phyloP scores from a whole-genome alignment of 2,888 invertebrate species.

The Trissoscelio sp. region DNA sequence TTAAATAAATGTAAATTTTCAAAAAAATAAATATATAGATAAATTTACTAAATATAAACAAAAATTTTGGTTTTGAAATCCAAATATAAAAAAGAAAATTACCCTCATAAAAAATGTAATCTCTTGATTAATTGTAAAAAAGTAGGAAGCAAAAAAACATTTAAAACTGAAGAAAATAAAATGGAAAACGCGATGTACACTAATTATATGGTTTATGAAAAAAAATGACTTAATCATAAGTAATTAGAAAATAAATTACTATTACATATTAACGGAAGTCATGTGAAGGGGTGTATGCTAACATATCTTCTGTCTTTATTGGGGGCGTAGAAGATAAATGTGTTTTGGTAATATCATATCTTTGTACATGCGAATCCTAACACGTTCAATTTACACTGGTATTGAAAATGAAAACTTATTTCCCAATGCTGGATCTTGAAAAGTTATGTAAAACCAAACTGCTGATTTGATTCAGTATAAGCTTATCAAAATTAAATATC shows the following conservation, averaged over 20 bases:
- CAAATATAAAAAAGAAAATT: no score
- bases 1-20: no score
- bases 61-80: no score
- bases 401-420: not conserved
- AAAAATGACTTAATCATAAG: constrained; percentile 13
- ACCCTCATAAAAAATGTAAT: no score
- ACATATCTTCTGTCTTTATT: constrained; percentile 58
- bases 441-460: not conserved
- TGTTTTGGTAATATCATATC: constrained; percentile 60
- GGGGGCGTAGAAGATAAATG: constrained; percentile 66
- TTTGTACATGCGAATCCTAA: constrained; percentile 25
- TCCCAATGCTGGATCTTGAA: no score
- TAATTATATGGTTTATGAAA: not conserved
- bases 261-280: constrained; percentile 60
- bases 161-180: no score
- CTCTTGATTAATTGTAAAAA: no score
- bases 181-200: no score
- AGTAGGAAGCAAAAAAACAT: no score
- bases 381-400: constrained; percentile 34
- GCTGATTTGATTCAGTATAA: not conserved
- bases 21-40: no score
- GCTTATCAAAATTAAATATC: no score
- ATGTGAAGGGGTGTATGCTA: constrained; percentile 56
- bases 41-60: no score
- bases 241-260: constrained; percentile 35